phyloP scores from a whole-genome alignment of 2,888 invertebrate genomes.

The Dryomyza anilis region DNA sequence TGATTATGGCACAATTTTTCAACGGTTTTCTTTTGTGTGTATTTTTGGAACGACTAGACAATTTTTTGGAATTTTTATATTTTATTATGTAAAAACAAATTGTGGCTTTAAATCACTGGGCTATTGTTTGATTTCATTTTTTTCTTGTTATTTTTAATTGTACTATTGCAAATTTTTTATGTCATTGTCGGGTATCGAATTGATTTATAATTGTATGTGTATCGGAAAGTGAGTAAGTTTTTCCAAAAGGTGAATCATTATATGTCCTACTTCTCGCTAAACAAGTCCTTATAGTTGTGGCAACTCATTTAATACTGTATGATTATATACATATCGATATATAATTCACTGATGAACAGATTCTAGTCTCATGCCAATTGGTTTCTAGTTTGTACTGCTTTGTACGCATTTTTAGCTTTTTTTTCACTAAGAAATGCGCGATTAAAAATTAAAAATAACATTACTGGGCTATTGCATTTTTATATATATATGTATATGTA shows the following conservation, averaged over 20 bases:
- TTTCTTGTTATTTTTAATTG: slow-evolving; percentile 17
- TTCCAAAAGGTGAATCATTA: background rate
- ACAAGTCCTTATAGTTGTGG: background rate
- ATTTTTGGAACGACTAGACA: slow-evolving; percentile 43
- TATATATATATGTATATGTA: slow-evolving; percentile 6
- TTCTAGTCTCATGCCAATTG: slow-evolving; percentile 29
- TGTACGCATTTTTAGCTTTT: slow-evolving; percentile 15
- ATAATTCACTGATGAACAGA: background rate
- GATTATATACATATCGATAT: background rate
- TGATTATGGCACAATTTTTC: slow-evolving; percentile 21
- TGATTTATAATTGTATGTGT: slow-evolving; percentile 1
- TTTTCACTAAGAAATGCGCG: slow-evolving; percentile 20
- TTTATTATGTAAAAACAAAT: slow-evolving; percentile 36
- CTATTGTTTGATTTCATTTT: slow-evolving; percentile 44
- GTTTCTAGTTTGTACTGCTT: slow-evolving; percentile 31
- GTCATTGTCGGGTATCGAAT: slow-evolving; percentile 17
- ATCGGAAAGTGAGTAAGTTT: background rate
- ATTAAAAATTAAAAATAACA: slow-evolving; percentile 32
- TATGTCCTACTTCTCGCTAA: background rate
- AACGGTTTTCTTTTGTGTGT: slow-evolving; percentile 35
- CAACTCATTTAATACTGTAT: background rate
- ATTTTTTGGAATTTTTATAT: slow-evolving; percentile 33
- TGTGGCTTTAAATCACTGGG: slow-evolving; percentile 43
- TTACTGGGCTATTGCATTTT: slow-evolving; percentile 45
- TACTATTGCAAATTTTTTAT: slow-evolving; percentile 25